A percentile compares a stretch with the other conserved stretches of the same genome.
Evolutionary conservation across 2,888 invertebrate genomes (phyloP).

Genomic region (Seira sanloemensis): DNA sequence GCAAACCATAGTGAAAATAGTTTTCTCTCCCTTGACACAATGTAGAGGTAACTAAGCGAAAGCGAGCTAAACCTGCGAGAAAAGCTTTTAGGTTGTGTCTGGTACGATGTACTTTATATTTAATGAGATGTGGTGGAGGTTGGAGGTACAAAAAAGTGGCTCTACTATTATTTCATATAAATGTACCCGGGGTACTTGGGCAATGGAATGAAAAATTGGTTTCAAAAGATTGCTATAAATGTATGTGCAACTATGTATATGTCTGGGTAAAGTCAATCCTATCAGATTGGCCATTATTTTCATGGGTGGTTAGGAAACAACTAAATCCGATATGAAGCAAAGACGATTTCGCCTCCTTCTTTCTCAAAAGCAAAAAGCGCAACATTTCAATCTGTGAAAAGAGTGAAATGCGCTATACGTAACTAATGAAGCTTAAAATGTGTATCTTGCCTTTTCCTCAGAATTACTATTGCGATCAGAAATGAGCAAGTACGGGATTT

Average conservation of each 20-base stretch:
- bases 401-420: constrained; percentile 22
- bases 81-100: background rate
- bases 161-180: no score
- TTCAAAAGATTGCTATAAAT: constrained; percentile 31
- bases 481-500: background rate
- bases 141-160: no score
- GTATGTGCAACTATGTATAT: background rate
- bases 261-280: background rate
- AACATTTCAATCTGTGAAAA: constrained; percentile 15
- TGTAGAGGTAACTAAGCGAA: background rate
- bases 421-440: constrained; percentile 42
- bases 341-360: constrained; percentile 36
- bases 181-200: no score
- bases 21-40: background rate
- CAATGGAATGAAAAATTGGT: no score
- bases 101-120: constrained; percentile 1
- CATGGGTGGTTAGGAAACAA: constrained; percentile 72
- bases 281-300: constrained; percentile 71
- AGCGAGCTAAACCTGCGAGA: background rate
- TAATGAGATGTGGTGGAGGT: constrained; percentile 16
- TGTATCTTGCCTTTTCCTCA: constrained; percentile 14
- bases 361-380: constrained; percentile 26
- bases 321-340: constrained; percentile 65
- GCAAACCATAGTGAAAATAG: background rate
- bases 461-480: background rate